Evolutionary conservation across 2,888 invertebrate species (phyloP), one percentile per base, ranked within the genome.

Genomic region (Xestobium rufovillosum): DNA sequence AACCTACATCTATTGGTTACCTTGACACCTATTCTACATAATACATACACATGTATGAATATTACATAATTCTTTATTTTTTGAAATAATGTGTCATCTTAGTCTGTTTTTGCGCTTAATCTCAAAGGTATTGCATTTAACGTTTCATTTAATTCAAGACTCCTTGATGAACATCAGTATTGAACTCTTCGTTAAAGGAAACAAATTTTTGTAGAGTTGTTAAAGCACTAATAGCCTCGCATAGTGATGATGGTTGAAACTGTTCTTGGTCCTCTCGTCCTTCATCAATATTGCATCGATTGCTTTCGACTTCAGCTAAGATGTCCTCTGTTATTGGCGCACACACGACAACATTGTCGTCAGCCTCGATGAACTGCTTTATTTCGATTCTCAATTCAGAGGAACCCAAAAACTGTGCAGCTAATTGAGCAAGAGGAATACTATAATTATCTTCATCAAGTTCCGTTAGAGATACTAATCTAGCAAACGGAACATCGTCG

Each of bases 291-390:
- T n/a, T n/a, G n/a, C n/a, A n/a, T n/a, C n/a, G n/a, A n/a, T n/a
- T n/a, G n/a, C n/a, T n/a, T n/a, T n/a, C n/a, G 45, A 49, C 45
- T 32, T 45, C 46, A 45, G 49, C 46, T 42, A 48, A 41, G 42
- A 47, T 49, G 42, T 35, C 32, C 11, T 35, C 32, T 31, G 35
- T 31, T 31, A 16, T 10, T 35, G 41, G 39, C 34, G 49, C 47
- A 42, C 49, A 49, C 34, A 48, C 42, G 37, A 44, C 45, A 28
- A 49, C 38, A 51, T 34, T 44, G 39, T 50, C 39, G 37, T 51
- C 45, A 30, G 42, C 42, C 42, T 30, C 39, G 39, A 48, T 45
- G 34, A 51, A 45, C 35, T 47, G 43, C 36, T 50, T 45, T 39
- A 25, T 44, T 47, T 34, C 37, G 32, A 37, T 44, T 42, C 41